Conservation (phyloP, 2,797 vertebrate species). For the Artibeus lituratus region DNA sequence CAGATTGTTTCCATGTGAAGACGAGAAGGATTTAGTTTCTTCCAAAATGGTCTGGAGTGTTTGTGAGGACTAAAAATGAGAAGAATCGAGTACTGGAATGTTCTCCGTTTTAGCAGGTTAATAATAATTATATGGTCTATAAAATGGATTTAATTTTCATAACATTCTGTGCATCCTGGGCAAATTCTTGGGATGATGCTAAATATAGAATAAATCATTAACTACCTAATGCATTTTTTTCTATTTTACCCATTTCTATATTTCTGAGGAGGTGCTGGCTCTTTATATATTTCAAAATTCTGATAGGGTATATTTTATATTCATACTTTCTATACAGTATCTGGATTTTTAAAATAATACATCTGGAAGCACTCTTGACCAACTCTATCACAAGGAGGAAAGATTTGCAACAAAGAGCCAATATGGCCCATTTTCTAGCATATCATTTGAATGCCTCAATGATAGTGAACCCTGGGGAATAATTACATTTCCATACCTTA, state of each 20-base stretch:
- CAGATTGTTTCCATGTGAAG: neutral
- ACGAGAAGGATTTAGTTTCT: neutral
- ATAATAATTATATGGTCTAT: neutral
- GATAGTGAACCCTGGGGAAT: neutral
- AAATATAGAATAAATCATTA: conserved; percentile 6
- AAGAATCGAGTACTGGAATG: neutral
- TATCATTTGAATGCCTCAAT: neutral
- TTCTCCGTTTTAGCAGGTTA: neutral
- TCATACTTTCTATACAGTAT: neutral
- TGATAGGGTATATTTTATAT: neutral
- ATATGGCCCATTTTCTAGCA: neutral
- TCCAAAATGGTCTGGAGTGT: neutral
- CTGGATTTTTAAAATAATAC: neutral
- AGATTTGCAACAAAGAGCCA: neutral
- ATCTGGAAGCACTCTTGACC: neutral
- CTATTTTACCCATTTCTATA: neutral
- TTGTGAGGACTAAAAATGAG: neutral
- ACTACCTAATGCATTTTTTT: neutral
- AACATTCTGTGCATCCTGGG: neutral
- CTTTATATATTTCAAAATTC: neutral
- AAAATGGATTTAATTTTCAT: neutral
- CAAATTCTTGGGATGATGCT: neutral
- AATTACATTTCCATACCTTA: conserved; percentile 30
- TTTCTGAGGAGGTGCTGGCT: neutral
- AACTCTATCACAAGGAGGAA: conserved; percentile 30